phyloP scores from a whole-genome alignment of 2,888 invertebrate genomes.

The Orchesella flavescens region DNA sequence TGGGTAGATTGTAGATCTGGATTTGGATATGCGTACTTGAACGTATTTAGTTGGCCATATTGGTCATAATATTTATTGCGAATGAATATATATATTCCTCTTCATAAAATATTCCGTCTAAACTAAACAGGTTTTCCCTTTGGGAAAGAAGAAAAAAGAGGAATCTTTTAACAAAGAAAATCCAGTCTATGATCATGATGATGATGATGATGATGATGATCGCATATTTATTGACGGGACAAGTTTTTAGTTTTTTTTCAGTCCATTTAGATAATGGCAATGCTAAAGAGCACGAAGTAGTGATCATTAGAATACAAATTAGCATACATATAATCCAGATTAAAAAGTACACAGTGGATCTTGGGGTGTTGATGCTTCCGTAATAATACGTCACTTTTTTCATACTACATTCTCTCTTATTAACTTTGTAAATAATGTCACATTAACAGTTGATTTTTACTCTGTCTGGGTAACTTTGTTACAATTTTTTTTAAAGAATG shows the following conservation, averaged over 20 bases:
- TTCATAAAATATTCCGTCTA: not conserved
- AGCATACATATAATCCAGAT: conserved; percentile 17
- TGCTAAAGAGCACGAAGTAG: conserved; percentile 32
- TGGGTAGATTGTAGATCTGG: not conserved
- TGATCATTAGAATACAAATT: conserved; percentile 53
- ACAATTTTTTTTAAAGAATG: not conserved
- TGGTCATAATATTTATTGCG: conserved; percentile 18
- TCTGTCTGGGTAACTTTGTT: no score
- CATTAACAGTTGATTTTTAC: no score
- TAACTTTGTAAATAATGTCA: not conserved
- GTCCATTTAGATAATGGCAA: conserved; percentile 43
- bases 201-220: conserved; percentile 36
- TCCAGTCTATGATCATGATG: conserved; percentile 12
- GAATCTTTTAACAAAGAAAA: conserved; percentile 17
- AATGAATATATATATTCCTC: not conserved
- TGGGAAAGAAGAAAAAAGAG: conserved; percentile 13
- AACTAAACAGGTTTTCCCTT: conserved; percentile 31
- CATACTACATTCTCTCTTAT: conserved; percentile 3
- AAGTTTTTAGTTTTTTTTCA: conserved; percentile 28
- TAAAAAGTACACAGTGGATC: not conserved
- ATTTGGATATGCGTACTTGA: not conserved
- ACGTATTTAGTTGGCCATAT: no score
- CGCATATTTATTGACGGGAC: conserved; percentile 39
- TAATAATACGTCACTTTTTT: conserved; percentile 39
- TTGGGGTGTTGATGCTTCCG: conserved; percentile 33